phyloP scores from a whole-genome alignment of 2,113 vertebrate species.

The Hystrix brachyura region DNA sequence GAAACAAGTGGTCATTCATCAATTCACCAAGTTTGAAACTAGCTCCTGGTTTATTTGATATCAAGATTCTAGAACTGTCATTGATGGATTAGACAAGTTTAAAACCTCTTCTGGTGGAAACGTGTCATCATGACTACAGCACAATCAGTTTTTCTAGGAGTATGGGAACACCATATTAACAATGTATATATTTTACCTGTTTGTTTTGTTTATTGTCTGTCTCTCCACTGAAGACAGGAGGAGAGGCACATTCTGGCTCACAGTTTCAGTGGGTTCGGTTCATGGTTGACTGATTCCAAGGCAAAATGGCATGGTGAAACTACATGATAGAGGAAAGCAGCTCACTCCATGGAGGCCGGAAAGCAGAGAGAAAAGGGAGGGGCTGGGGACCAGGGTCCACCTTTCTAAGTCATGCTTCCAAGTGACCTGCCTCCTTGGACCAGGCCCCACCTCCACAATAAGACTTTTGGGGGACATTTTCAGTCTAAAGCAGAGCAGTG shows the following conservation, averaged over 20 bases:
- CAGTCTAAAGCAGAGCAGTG: background rate
- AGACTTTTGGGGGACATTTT: background rate
- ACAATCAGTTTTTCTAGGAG: background rate
- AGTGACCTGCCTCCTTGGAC: background rate
- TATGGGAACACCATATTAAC: background rate
- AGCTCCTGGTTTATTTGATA: slow-evolving; percentile 46
- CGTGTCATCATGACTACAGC: background rate
- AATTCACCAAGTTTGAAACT: slow-evolving; percentile 37
- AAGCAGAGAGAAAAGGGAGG: background rate
- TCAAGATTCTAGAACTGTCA: slow-evolving; percentile 12
- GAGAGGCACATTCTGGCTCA: background rate
- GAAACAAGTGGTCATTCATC: slow-evolving; percentile 26
- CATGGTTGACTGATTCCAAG: background rate
- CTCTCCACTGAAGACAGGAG: background rate
- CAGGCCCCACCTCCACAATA: background rate
- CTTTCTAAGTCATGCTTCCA: background rate
- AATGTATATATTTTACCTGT: background rate
- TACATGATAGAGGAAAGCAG: background rate
- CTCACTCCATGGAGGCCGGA: background rate
- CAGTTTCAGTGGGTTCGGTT: background rate
- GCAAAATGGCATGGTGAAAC: background rate
- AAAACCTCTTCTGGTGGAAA: slow-evolving; percentile 44
- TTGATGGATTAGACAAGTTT: slow-evolving; percentile 26
- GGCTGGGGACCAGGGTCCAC: background rate
- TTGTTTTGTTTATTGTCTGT: background rate